These are phyloP conservation scores for Syritta pipiens DNA, from an alignment of 2,888 invertebrate genomes.

Conservation along the genomic window DNA sequence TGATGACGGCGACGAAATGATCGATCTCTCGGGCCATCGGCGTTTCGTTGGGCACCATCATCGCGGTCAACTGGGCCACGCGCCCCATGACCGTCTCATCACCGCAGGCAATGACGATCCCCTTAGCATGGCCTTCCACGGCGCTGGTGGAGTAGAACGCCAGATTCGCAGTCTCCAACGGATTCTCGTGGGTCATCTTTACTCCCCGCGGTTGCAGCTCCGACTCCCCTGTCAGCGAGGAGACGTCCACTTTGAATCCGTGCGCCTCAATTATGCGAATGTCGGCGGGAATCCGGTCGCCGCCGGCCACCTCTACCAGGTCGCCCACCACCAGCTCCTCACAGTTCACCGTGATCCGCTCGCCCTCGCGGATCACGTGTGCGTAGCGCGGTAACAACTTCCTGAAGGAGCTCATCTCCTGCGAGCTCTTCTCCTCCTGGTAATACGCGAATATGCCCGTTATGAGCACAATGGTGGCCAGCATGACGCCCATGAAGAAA, in stretches of 20 bases:
- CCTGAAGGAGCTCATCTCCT: slow-evolving; percentile 87
- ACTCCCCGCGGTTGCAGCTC: slow-evolving; percentile 81
- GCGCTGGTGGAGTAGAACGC: slow-evolving; percentile 82
- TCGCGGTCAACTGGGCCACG: slow-evolving; percentile 93
- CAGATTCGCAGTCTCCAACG: slow-evolving; percentile 81
- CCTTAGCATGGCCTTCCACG: slow-evolving; percentile 81
- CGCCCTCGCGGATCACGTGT: slow-evolving; percentile 82
- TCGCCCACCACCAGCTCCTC: slow-evolving; percentile 86
- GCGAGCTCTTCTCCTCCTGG: slow-evolving; percentile 81
- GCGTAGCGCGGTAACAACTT: slow-evolving; percentile 85
- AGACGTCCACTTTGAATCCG: slow-evolving; percentile 81
- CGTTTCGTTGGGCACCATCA: slow-evolving; percentile 93
- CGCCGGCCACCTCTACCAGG: slow-evolving; percentile 85
- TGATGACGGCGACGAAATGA: slow-evolving; percentile 97
- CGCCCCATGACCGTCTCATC: slow-evolving; percentile 95
- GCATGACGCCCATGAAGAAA: slow-evolving; percentile 83
- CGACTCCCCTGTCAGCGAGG: slow-evolving; percentile 85
- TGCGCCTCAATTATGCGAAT: slow-evolving; percentile 83
- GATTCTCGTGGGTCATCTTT: slow-evolving; percentile 80
- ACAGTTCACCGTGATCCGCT: slow-evolving; percentile 80
- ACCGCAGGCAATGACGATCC: slow-evolving; percentile 93
- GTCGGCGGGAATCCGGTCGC: slow-evolving; percentile 89
- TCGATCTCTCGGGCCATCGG: slow-evolving; percentile 98
- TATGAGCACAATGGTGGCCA: slow-evolving; percentile 84
- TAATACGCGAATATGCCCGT: slow-evolving; percentile 87